These are phyloP conservation scores for Austrofundulus limnaeus DNA, from an alignment of 2,113 vertebrate species.

Conservation along the genomic window DNA sequence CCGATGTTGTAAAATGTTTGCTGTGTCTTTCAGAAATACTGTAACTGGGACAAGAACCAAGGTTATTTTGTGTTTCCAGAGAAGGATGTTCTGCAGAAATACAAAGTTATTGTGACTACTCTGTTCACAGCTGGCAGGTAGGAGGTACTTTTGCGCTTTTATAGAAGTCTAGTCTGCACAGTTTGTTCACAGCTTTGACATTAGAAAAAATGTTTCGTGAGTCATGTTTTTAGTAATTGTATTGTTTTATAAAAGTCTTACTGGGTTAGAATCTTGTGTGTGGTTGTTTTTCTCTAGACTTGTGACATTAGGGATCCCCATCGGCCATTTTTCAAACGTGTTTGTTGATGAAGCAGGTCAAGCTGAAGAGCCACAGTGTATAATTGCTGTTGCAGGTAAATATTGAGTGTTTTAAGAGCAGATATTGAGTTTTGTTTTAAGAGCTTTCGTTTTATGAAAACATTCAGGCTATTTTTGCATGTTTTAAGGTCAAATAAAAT, in stretches of 20 bases:
- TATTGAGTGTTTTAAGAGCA: too few species aligned
- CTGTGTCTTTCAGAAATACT: slow-evolving; percentile 67
- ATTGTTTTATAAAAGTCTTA: background rate
- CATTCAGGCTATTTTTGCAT: background rate
- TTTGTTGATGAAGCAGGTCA: slow-evolving; percentile 93
- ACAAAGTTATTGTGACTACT: slow-evolving; percentile 84
- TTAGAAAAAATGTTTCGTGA: background rate
- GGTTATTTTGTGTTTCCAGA: slow-evolving; percentile 76
- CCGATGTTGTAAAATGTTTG: background rate
- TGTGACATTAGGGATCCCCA: slow-evolving; percentile 81
- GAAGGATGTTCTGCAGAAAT: slow-evolving; percentile 73
- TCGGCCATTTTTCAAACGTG: slow-evolving; percentile 86
- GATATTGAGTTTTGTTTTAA: too few species aligned
- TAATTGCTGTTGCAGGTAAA: slow-evolving; percentile 87
- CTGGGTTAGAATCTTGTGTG: background rate
- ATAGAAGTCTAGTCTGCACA: background rate
- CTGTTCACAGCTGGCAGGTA: slow-evolving; percentile 91
- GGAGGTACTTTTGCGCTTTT: background rate
- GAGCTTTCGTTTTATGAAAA: too few species aligned
- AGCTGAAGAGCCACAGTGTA: slow-evolving; percentile 85
- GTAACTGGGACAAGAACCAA: slow-evolving; percentile 82
- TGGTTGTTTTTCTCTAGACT: slow-evolving; percentile 74
- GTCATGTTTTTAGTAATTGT: background rate
- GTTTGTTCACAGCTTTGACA: background rate
- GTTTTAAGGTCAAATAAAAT: too few species aligned